phyloP scores from a whole-genome alignment of 2,113 vertebrate genomes.

The Oncorhynchus tshawytscha region DNA sequence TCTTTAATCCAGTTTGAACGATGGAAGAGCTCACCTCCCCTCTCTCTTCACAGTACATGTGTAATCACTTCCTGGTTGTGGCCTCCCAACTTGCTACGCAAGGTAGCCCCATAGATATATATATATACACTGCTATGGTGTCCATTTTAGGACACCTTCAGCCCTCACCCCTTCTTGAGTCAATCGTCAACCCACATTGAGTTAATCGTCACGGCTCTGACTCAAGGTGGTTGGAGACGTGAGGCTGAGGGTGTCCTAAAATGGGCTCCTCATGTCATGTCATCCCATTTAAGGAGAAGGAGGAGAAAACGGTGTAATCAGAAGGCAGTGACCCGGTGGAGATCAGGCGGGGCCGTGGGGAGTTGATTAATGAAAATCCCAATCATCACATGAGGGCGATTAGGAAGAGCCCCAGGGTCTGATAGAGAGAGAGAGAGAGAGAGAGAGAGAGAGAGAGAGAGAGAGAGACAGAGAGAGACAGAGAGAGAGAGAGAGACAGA shows the following conservation, averaged over 20 bases:
- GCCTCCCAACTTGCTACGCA: conserved; percentile 15
- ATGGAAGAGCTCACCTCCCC: too few species aligned
- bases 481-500: too few species aligned
- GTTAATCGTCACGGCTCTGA: too few species aligned
- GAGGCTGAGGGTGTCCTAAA: too few species aligned
- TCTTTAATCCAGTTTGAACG: too few species aligned
- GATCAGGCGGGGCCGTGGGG: conserved; percentile 50
- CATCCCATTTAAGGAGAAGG: background rate
- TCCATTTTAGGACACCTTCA: too few species aligned
- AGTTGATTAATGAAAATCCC: conserved; percentile 75
- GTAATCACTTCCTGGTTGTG: background rate
- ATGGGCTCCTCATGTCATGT: too few species aligned
- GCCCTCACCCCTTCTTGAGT: too few species aligned
- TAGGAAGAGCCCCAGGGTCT: conserved; percentile 45
- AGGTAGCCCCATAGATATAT: background rate
- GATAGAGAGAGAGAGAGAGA: conserved; percentile 36
- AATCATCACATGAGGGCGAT: conserved; percentile 70
- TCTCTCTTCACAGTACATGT: background rate
- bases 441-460: too few species aligned
- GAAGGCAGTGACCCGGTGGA: conserved; percentile 71
- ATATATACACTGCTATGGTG: too few species aligned
- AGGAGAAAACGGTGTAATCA: conserved; percentile 63
- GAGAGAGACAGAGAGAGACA: background rate
- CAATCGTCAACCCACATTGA: too few species aligned
- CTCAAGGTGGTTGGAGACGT: too few species aligned